Evolutionary conservation across 2,113 vertebrate genomes (phyloP).

Genomic region (Daphoenositta chrysoptera): DNA sequence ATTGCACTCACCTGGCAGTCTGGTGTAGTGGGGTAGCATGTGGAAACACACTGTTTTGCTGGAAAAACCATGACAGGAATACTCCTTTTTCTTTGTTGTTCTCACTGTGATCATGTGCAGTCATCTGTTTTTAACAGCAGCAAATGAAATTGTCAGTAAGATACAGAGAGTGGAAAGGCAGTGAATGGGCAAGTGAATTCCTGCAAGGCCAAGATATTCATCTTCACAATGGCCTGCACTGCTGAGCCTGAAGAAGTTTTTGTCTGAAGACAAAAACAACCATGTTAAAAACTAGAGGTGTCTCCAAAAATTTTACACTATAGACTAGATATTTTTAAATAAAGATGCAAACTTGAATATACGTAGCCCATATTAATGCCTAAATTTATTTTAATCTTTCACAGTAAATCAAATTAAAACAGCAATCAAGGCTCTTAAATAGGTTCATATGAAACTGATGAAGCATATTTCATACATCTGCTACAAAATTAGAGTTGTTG

Average conservation of each 20-base stretch:
- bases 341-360: background rate
- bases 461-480: background rate
- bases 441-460: background rate
- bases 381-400: background rate
- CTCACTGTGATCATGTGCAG: fast-evolving
- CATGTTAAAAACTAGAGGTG: background rate
- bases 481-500: background rate
- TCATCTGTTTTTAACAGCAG: background rate
- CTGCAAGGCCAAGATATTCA: background rate
- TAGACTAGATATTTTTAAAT: background rate
- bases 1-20: background rate
- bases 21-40: fast-evolving
- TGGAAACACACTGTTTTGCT: fast-evolving
- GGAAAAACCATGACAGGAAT: background rate
- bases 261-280: background rate
- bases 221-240: background rate
- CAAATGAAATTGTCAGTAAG: background rate
- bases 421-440: background rate
- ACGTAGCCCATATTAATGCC: background rate
- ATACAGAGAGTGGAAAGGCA: background rate
- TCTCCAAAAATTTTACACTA: background rate
- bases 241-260: background rate
- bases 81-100: background rate
- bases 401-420: background rate
- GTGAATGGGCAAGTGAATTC: background rate